Base-by-base conservation (phyloP, 1,140 invertebrate genomes). In the Hermatobates lingyangjiaoensis region DNA sequence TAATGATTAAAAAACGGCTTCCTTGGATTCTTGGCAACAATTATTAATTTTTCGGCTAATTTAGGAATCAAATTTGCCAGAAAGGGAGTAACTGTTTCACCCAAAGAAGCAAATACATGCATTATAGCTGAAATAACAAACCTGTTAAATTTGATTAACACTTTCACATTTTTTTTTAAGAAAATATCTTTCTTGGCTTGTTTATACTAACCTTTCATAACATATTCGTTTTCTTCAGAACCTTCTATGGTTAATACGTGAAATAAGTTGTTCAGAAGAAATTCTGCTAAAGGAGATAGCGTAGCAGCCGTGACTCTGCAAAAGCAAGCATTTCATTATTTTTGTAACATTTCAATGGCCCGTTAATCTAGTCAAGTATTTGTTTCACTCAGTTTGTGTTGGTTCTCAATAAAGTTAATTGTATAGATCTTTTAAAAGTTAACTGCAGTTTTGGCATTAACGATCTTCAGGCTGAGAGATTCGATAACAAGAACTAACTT, bases 1-100 rank as follows among this genome's bases (percentile, higher is more conserved):
- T 88, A 97, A 65, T 98, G 93, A 71, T 97, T 97, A 66, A 96
- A 98, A 65, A 95, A 86, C 0, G 94, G 93, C 59, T 89, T 87
- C 59, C 83, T 90, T 0, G 93, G 93, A 72, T 97, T 97, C 70
- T 86, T 89, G 38, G 89, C 75, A n/a, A 93, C 90, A 5, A 76
- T 63, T 4, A 76, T 67, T 2, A 98, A 66, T 66, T 92, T 91
- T 54, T 79, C 71, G 0, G 87, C 90, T 2, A 98, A 71, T 62
- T 87, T 83, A 1, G 84, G 81, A 39, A 97, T 67, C 15, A 92
- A 70, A 14, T 78, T 73, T 24, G 73, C 76, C 58, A 96, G 70
- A 62, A 79, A 84, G 23, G 86, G 83, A 57, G 95, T 70, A n/a
- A 88, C 74, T 21, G 70, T 69, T 30, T 86, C 83, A 66, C 94